phyloP scores from a whole-genome alignment of 2,888 invertebrate species.

The Megamerina dolium region DNA sequence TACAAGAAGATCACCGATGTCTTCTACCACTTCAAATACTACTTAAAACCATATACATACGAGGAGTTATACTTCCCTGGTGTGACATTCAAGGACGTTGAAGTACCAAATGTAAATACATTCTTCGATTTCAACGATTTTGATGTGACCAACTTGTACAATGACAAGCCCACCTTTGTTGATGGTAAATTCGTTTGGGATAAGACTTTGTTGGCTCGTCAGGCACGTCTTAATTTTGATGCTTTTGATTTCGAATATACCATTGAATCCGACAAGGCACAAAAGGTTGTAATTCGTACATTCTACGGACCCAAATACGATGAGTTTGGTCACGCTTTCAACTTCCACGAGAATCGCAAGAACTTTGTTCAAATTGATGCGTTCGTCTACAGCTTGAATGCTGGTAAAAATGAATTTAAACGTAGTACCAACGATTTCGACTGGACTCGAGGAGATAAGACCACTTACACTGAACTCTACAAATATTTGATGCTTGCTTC shows the following conservation, averaged over 20 bases:
- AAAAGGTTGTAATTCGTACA: conserved; percentile 58
- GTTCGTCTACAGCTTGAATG: conserved; percentile 56
- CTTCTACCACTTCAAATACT: conserved; percentile 57
- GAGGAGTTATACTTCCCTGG: conserved; percentile 57
- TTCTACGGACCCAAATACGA: conserved; percentile 68
- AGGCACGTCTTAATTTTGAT: conserved; percentile 60
- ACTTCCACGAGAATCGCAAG: conserved; percentile 55
- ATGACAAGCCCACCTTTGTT: conserved; percentile 27
- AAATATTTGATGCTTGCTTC: conserved; percentile 57
- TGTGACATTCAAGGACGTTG: conserved; percentile 58
- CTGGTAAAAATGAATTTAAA: conserved; percentile 62
- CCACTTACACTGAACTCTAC: conserved; percentile 59
- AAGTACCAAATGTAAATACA: conserved; percentile 60
- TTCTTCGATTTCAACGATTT: conserved; percentile 60
- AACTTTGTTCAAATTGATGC: conserved; percentile 62
- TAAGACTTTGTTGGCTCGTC: conserved; percentile 53
- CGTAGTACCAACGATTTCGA: conserved; percentile 64
- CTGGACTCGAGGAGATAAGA: conserved; percentile 59
- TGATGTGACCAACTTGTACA: conserved; percentile 50
- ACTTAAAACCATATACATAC: conserved; percentile 50
- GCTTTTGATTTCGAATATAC: conserved; percentile 57
- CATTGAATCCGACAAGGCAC: conserved; percentile 55
- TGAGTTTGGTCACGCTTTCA: conserved; percentile 53
- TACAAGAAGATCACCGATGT: conserved; percentile 58
- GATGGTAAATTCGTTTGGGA: conserved; percentile 42